phyloP scores from a whole-genome alignment of 1,140 invertebrate genomes.

The Ectropis grisescens region DNA sequence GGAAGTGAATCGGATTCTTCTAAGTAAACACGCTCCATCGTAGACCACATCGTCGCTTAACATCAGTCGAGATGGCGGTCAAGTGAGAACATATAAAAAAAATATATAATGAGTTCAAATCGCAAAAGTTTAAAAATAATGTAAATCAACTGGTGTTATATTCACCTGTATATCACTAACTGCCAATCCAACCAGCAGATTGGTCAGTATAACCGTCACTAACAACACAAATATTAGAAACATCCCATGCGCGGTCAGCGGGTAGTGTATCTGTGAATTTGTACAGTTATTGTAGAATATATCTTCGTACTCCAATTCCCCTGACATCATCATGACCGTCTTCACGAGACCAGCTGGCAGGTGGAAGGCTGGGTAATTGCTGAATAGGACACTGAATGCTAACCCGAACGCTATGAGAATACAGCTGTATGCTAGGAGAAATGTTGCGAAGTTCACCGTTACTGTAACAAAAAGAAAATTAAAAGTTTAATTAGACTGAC shows the following conservation, averaged over 20 bases:
- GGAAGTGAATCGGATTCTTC: too few species aligned
- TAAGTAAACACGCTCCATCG: too few species aligned
- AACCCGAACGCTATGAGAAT: slow-evolving; percentile 84
- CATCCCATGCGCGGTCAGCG: slow-evolving; percentile 81
- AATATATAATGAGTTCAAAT: too few species aligned
- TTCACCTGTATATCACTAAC: slow-evolving; percentile 85
- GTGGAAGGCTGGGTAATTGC: slow-evolving; percentile 80
- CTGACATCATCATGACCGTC: slow-evolving; percentile 91
- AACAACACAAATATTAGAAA: slow-evolving; percentile 84
- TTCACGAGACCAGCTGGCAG: slow-evolving; percentile 77
- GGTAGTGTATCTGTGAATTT: slow-evolving; percentile 69
- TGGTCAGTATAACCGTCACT: slow-evolving; percentile 88
- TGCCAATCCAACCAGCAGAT: slow-evolving; percentile 86
- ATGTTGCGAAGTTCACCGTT: slow-evolving; percentile 86
- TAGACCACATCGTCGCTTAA: too few species aligned
- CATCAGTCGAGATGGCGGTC: too few species aligned
- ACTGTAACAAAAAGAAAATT: slow-evolving; percentile 63
- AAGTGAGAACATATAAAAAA: too few species aligned
- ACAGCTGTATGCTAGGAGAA: slow-evolving; percentile 84
- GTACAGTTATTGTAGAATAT: slow-evolving; percentile 78
- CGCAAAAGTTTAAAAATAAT: too few species aligned
- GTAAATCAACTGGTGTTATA: too few species aligned
- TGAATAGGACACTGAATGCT: slow-evolving; percentile 83
- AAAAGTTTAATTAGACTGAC: too few species aligned
- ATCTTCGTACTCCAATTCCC: slow-evolving; percentile 88